Conservation (phyloP, 1,140 invertebrate species). For the Drosophila varians region DNA sequence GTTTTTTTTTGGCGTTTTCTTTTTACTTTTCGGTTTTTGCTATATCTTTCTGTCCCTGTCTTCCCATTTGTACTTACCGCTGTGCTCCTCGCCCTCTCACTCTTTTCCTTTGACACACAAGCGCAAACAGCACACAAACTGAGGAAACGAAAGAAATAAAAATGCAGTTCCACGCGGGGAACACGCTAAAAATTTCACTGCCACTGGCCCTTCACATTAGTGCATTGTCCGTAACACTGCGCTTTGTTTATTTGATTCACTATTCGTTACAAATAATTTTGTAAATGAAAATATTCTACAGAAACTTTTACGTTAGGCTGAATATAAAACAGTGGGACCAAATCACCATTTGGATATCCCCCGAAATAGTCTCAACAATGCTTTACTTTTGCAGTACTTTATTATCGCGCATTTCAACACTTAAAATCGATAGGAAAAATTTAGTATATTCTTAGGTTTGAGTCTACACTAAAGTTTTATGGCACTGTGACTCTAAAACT, state of each 20-base stretch:
- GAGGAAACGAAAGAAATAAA: constrained; percentile 72
- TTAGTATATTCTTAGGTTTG: too few species aligned
- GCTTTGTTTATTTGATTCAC: constrained; percentile 30
- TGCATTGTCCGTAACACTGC: constrained; percentile 62
- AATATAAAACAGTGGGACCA: constrained; percentile 14
- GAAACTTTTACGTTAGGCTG: constrained; percentile 57
- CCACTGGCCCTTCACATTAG: constrained; percentile 64
- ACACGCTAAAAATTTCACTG: constrained; percentile 53
- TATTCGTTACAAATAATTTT: constrained; percentile 74
- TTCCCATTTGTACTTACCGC: constrained; percentile 57
- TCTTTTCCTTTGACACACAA: constrained; percentile 25
- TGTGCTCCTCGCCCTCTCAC: constrained; percentile 32
- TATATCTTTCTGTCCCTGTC: constrained; percentile 34
- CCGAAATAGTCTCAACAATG: background rate
- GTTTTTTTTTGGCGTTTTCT: constrained; percentile 52
- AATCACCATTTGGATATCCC: background rate
- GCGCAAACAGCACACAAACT: constrained; percentile 65
- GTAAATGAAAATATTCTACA: constrained; percentile 60
- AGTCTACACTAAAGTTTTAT: too few species aligned
- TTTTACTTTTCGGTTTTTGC: constrained; percentile 26
- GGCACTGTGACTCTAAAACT: too few species aligned
- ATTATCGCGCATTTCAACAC: too few species aligned
- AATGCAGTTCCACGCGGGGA: constrained; percentile 69
- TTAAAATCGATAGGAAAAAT: too few species aligned
- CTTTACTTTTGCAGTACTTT: too few species aligned